Conservation (phyloP, 2,888 invertebrate genomes). For the Caenorhabditis sp. region DNA sequence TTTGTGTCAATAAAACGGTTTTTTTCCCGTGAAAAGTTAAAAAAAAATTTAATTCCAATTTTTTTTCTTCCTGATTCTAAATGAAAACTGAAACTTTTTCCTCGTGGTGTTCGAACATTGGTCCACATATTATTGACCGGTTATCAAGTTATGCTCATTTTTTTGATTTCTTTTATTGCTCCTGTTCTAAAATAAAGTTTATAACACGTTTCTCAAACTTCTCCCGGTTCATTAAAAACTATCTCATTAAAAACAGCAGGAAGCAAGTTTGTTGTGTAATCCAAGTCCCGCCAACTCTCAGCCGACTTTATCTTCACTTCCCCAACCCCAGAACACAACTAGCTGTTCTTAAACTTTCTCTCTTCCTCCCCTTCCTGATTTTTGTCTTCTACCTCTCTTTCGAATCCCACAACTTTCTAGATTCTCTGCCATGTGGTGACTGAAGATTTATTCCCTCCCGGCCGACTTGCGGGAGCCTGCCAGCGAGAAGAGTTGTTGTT, state of each 20-base stretch:
- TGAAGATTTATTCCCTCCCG: conserved; percentile 59
- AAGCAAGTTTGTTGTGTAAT: conserved; percentile 19
- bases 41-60: no score
- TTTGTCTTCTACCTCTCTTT: conserved; percentile 19
- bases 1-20: no score
- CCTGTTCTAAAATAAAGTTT: no score
- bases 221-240: not conserved
- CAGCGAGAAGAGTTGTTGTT: conserved; percentile 50
- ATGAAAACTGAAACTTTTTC: no score
- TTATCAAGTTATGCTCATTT: no score
- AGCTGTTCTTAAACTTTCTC: conserved; percentile 46
- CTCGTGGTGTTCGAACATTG: no score
- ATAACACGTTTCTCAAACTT: no score
- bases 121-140: no score
- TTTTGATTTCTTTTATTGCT: no score
- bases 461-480: conserved; percentile 14
- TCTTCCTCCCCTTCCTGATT: conserved; percentile 22
- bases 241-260: conserved; percentile 33
- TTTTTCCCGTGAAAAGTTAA: no score
- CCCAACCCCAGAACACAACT: conserved; percentile 38
- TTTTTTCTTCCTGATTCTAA: no score
- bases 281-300: conserved; percentile 7
- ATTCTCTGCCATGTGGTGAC: conserved; percentile 55
- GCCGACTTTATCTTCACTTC: not conserved
- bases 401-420: conserved; percentile 17